Evolutionary conservation across 2,888 invertebrate genomes (phyloP).

Genomic region (Cephonodes hylas): DNA sequence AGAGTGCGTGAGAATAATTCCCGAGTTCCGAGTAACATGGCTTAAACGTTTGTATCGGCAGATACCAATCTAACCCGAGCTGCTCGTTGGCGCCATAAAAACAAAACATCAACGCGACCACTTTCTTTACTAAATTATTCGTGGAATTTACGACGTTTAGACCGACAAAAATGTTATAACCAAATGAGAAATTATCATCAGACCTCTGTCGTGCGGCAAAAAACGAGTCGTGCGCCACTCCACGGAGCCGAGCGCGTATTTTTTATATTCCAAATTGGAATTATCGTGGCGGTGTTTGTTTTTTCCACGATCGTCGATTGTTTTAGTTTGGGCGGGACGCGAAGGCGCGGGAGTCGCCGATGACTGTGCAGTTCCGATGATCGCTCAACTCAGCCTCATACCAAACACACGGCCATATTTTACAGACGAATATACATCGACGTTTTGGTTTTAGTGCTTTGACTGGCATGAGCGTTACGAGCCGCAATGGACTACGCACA

Average conservation of each 20-base stretch:
- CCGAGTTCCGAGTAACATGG: constrained; percentile 75
- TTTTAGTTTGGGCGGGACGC: constrained; percentile 63
- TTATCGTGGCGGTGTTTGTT: constrained; percentile 62
- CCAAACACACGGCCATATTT: background rate
- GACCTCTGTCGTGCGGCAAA: constrained; percentile 65
- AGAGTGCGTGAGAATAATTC: constrained; percentile 74
- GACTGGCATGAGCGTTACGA: background rate
- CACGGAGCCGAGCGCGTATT: constrained; percentile 60
- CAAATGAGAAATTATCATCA: constrained; percentile 81
- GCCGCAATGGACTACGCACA: constrained; percentile 45
- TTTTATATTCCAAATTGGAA: constrained; percentile 67
- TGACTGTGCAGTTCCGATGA: constrained; percentile 64
- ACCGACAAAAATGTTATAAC: constrained; percentile 78
- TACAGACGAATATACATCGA: constrained; percentile 43
- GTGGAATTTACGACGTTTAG: constrained; percentile 78
- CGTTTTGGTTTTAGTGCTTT: background rate
- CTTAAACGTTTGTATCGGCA: constrained; percentile 78
- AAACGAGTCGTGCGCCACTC: constrained; percentile 62
- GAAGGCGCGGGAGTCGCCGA: constrained; percentile 64
- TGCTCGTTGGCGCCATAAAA: constrained; percentile 80
- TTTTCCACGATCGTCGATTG: constrained; percentile 66
- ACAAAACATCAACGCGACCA: constrained; percentile 78
- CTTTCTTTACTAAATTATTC: constrained; percentile 80
- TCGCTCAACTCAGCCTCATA: constrained; percentile 31
- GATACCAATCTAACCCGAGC: constrained; percentile 79